Evolutionary conservation across 2,888 invertebrate species (phyloP), one percentile per base, ranked within the genome.

Genomic region (Hecatera dysodea): DNA sequence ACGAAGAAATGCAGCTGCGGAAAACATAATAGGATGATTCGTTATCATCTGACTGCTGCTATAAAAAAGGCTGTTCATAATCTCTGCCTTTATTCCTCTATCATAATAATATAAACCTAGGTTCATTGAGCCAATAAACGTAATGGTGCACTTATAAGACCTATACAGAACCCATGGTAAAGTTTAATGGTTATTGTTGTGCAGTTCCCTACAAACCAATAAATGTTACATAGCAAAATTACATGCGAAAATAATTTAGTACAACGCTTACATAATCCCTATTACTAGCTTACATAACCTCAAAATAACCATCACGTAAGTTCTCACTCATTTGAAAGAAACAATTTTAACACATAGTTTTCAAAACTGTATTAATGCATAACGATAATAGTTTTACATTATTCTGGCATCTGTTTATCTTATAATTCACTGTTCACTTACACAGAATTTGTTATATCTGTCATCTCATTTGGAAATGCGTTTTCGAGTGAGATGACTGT

Each of bases 361-460:
- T 39, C 22, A 39, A 59, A 67, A 67, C 24, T 36, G 27, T 62
- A 63, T 78, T 56, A 52, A 39, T 15, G 17, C 17, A 17, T 24
- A 60, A 50, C 59, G 73, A 64, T 78, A 63, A 67, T 52, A 11
- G 8, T 64, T 68, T 68, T 39, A 59, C 60, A 74, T 72, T 75
- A 73, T 66, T 66, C 62, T 46, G 56, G n/a, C 48, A 55, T 42
- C 50, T 81, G 73, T 82, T 75, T 83, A 68, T 68, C 12, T 27
- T 39, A 81, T 83, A 72, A 72, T 46, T 83, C 71, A 72, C n/a
- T 65, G 19, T 44, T 65, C 63, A 77, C 57, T 53, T 62, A 59
- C 11, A 59, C 42, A 27, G 24, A 65, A 75, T 80, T 73, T 73
- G 11, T 59, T 55, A 64, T 53, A 59, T 75, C 78, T 67, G 72